These are phyloP conservation scores for Himalopsyche anomala DNA, from an alignment of 2,888 invertebrate species.

Conservation along the genomic window DNA sequence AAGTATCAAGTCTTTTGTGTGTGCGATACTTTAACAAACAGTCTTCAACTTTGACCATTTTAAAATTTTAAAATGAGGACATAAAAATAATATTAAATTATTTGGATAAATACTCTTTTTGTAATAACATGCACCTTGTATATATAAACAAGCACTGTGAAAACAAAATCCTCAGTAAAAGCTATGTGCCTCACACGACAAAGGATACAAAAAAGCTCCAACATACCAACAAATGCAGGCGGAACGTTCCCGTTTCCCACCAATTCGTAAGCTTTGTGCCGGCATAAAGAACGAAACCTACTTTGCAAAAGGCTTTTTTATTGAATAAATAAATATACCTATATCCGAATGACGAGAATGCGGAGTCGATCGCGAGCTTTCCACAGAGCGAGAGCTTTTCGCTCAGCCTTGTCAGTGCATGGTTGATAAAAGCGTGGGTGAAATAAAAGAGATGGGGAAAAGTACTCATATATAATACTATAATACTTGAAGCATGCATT, in stretches of 20 bases:
- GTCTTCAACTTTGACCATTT: too few species aligned
- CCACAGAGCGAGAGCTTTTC: background rate
- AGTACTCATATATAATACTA: too few species aligned
- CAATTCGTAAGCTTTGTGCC: slow-evolving; percentile 63
- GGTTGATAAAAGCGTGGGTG: background rate
- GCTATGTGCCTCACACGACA: slow-evolving; percentile 50
- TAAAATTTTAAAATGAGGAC: too few species aligned
- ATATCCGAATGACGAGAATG: slow-evolving; percentile 52
- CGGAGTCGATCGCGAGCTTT: slow-evolving; percentile 56
- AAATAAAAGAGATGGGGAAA: background rate
- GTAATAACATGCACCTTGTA: background rate
- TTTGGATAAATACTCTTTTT: too few species aligned
- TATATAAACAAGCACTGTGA: slow-evolving; percentile 18
- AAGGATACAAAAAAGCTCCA: slow-evolving; percentile 55
- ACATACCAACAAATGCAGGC: slow-evolving; percentile 58
- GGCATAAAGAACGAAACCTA: slow-evolving; percentile 64
- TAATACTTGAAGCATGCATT: too few species aligned
- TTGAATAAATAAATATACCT: slow-evolving; percentile 63
- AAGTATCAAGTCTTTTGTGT: too few species aligned
- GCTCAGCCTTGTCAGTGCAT: background rate
- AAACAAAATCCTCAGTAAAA: slow-evolving; percentile 64
- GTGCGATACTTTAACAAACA: too few species aligned
- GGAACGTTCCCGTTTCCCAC: slow-evolving; percentile 58
- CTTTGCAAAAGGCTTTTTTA: slow-evolving; percentile 62
- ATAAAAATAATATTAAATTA: too few species aligned